Evolutionary conservation across 2,888 invertebrate species (phyloP), one percentile per base, ranked within the genome.

Genomic region (Brassicogethes aeneus): DNA sequence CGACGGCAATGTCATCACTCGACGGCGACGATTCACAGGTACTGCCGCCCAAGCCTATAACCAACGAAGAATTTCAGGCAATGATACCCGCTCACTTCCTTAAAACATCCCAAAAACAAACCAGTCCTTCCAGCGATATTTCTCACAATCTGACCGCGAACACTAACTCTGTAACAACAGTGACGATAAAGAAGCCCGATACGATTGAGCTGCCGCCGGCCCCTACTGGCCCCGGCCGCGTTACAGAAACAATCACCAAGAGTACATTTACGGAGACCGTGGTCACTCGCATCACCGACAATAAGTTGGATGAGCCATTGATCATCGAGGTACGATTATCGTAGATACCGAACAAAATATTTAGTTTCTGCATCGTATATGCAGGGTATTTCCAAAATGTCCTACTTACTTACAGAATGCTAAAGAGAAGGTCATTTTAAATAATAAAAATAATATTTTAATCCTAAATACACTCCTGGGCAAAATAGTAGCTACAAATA

Each of bases 181-280:
- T 92, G 58, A 90, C 89, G 52, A 88, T 92, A 65, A 84, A 85
- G 72, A 82, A 86, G 67, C 75, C 77, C 42, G 72, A 73, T 54
- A 69, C 75, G 46, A 77, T 81, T 57, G 81, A 80, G 64, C 79
- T 85, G 62, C 89, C 89, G 55, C 88, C 91, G 62, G 78, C 89
- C 56, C 89, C 88, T 51, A 83, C 84, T 49, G 77, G 82, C 56
- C 79, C 86, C 65, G 92, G 92, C 68, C 79, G 80, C 69, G 86
- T 91, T 73, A 92, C 91, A 56, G 93, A 93, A 76, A 89, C 87
- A 70, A 88, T 93, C 77, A 93, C 92, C 70, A 92, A 91, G 80
- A 89, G 91, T 66, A 92, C 92, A 56, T 85, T 91, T 76, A 92
- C 92, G 64, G 92, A 93, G 77, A 92, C 91, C 52, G 89, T 90